phyloP scores from a whole-genome alignment of 2,113 vertebrate species.

The Percina caprodes region DNA sequence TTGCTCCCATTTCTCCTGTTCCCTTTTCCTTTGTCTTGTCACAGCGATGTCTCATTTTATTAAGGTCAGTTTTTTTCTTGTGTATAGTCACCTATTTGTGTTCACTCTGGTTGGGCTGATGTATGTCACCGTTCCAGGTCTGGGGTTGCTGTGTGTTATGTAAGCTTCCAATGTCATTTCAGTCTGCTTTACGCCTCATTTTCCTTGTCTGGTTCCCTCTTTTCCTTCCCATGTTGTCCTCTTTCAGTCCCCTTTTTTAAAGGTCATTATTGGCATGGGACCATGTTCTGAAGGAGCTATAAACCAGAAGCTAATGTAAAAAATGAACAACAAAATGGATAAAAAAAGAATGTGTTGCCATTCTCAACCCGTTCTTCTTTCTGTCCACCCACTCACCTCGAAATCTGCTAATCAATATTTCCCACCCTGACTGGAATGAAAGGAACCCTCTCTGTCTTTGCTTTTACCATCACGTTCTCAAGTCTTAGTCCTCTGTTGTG shows the following conservation, averaged over 20 bases:
- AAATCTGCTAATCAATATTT: constrained; percentile 24
- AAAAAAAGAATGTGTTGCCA: not conserved
- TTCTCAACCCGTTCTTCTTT: not conserved
- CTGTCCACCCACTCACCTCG: constrained; percentile 1
- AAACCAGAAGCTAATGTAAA: not conserved
- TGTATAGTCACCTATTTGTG: constrained; percentile 5
- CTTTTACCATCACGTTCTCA: not conserved
- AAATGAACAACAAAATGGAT: not conserved
- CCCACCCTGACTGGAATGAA: not conserved
- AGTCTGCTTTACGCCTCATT: constrained; percentile 4
- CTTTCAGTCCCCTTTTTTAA: not conserved
- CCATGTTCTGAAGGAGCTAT: not conserved
- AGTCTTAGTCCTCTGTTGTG: not conserved
- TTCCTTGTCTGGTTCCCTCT: not conserved
- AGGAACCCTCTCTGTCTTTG: not conserved
- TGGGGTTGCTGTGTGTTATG: not conserved
- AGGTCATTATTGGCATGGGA: not conserved
- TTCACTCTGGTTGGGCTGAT: constrained; percentile 2
- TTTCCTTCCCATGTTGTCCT: not conserved
- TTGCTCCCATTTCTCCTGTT: not conserved
- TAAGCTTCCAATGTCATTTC: constrained; percentile 6
- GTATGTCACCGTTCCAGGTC: constrained; percentile 14
- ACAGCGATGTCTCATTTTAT: constrained; percentile 3
- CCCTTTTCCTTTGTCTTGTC: constrained; percentile 19
- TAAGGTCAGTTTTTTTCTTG: constrained; percentile 19